These are phyloP conservation scores for Myocastor coypus DNA, from an alignment of 2,113 vertebrate species.

Conservation along the genomic window DNA sequence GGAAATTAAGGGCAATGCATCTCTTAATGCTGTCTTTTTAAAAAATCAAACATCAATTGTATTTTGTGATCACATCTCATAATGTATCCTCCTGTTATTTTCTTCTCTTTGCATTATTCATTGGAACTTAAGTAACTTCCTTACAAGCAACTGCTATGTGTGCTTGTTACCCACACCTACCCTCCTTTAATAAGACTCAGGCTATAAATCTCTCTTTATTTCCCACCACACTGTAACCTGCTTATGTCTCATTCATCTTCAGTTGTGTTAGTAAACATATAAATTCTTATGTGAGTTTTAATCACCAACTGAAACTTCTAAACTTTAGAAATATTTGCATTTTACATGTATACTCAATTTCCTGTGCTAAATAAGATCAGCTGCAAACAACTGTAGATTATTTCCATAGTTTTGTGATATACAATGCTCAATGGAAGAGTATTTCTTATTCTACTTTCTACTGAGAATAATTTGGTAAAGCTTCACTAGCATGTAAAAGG, in stretches of 20 bases:
- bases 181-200: not conserved
- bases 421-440: not conserved
- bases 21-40: not conserved
- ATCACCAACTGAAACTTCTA: not conserved
- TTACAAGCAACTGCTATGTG: not conserved
- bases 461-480: not conserved
- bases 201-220: not conserved
- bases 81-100: not conserved
- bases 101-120: not conserved
- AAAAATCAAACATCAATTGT: not conserved
- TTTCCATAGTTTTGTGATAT: not conserved
- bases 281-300: slow-evolving; percentile 7
- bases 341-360: not conserved
- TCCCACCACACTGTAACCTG: not conserved
- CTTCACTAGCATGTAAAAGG: not conserved
- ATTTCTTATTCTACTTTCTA: not conserved
- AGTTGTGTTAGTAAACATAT: not conserved
- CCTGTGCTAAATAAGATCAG: not conserved
- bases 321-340: not conserved
- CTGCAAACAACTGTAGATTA: not conserved
- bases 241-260: not conserved
- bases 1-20: not conserved
- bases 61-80: not conserved
- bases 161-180: not conserved
- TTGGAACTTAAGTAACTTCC: not conserved